phyloP scores from a whole-genome alignment of 2,113 vertebrate genomes.

The Lophura nycthemera region DNA sequence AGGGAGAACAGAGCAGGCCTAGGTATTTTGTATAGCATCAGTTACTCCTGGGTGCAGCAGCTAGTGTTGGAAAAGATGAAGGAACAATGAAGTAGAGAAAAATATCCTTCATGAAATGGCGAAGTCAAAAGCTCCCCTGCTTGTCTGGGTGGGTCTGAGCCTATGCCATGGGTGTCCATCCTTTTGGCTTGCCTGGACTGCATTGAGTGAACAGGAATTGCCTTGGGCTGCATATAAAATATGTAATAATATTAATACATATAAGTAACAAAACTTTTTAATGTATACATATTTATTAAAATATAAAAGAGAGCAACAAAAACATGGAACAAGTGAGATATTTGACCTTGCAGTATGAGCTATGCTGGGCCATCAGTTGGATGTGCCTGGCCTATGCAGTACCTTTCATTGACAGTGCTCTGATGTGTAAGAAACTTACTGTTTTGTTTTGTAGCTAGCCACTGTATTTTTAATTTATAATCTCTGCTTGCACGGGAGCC shows the following conservation, averaged over 20 bases:
- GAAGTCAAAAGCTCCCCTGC: neutral
- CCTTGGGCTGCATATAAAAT: too few relatives aligned
- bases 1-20: neutral
- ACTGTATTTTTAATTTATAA: neutral
- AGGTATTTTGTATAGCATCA: neutral
- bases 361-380: too few relatives aligned
- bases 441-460: neutral
- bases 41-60: accelerated
- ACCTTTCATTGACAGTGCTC: neutral
- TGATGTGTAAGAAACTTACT: neutral
- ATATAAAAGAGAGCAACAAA: too few relatives aligned
- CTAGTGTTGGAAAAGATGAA: neutral
- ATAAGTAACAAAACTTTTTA: too few relatives aligned
- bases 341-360: too few relatives aligned
- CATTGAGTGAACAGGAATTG: too few relatives aligned
- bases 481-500: neutral
- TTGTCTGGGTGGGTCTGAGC: neutral
- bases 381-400: neutral
- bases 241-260: too few relatives aligned
- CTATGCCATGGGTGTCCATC: too few relatives aligned
- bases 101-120: neutral
- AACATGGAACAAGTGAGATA: too few relatives aligned
- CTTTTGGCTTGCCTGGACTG: too few relatives aligned
- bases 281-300: too few relatives aligned
- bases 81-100: neutral